Conservation (phyloP, 1,140 invertebrate species). For the Drosophila auraria region DNA sequence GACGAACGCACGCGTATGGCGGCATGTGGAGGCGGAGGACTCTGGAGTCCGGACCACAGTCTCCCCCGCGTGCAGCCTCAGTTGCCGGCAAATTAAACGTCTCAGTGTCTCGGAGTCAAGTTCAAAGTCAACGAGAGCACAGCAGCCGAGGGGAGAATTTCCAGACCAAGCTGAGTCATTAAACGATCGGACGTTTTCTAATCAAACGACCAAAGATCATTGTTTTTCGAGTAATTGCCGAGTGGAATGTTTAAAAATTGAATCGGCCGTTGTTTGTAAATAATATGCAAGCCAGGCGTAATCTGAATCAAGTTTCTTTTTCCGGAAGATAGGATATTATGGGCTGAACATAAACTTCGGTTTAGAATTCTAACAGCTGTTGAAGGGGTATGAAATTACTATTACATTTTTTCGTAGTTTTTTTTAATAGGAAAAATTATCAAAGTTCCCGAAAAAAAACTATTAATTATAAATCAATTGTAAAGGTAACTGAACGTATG, state of each 20-base stretch:
- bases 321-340: background rate
- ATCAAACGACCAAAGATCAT: conserved; percentile 51
- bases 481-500: background rate
- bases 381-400: too few species aligned
- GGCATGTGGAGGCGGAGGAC: conserved; percentile 4
- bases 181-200: conserved; percentile 41
- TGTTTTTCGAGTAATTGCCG: conserved; percentile 10
- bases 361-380: background rate
- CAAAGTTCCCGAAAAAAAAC: too few species aligned
- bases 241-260: conserved; percentile 34
- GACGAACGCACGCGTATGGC: conserved; percentile 15
- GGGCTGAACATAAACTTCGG: background rate
- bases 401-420: background rate
- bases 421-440: background rate
- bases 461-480: background rate
- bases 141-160: background rate
- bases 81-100: conserved; percentile 33
- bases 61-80: conserved; percentile 11
- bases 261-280: conserved; percentile 32
- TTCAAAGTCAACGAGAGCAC: conserved; percentile 64
- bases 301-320: background rate
- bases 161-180: conserved; percentile 31
- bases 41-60: background rate
- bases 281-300: background rate
- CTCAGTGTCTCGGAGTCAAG: conserved; percentile 26